These are phyloP conservation scores for Malurus alboscapulatus DNA, from an alignment of 2,113 vertebrate species.

Conservation along the genomic window DNA sequence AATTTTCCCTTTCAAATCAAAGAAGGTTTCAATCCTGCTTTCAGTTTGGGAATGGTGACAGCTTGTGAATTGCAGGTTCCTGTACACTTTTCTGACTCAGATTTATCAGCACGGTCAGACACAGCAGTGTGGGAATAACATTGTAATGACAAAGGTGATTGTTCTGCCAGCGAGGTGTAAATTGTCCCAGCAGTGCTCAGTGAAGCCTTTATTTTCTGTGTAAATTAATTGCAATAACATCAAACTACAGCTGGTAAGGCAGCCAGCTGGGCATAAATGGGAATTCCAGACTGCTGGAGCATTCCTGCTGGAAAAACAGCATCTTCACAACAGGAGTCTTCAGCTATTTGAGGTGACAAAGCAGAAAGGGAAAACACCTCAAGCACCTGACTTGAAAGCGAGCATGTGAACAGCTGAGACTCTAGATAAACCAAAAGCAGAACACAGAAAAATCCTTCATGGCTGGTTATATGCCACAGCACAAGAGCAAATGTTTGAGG, in stretches of 20 bases:
- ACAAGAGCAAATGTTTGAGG: neutral
- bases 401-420: neutral
- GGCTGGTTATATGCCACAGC: neutral
- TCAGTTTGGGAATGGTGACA: neutral
- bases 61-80: slow-evolving; percentile 11
- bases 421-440: neutral
- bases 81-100: neutral
- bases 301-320: slow-evolving; percentile 14
- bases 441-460: neutral
- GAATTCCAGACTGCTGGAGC: slow-evolving; percentile 18
- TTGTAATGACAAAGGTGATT: slow-evolving; percentile 49
- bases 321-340: neutral
- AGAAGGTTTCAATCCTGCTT: neutral
- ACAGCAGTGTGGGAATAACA: neutral
- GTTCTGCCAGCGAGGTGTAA: slow-evolving; percentile 59
- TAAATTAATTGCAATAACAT: slow-evolving; percentile 71
- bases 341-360: neutral
- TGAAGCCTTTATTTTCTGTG: slow-evolving; percentile 60
- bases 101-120: slow-evolving; percentile 53
- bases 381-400: neutral
- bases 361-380: neutral
- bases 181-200: slow-evolving; percentile 35
- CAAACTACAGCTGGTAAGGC: slow-evolving; percentile 58
- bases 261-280: slow-evolving; percentile 42
- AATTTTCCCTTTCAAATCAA: neutral